Base-by-base conservation (phyloP, 2,888 invertebrate species). In the Drosophila setosimentum region DNA sequence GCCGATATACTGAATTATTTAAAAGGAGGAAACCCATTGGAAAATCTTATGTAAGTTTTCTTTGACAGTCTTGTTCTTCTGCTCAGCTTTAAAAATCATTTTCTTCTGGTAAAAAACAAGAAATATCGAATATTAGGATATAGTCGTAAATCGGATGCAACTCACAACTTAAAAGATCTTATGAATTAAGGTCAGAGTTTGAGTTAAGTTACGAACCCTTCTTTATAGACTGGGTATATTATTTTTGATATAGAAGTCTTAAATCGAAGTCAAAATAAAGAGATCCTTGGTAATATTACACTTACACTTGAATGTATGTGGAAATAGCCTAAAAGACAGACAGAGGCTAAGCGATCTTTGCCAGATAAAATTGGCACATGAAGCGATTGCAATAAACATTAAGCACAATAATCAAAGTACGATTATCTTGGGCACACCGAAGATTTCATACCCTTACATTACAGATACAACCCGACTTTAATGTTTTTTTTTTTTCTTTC, bases 341-440 rank as follows among this genome's bases (percentile, higher is more conserved):
- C 21, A 11, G 21, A 11, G 42, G 21, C 21, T 42, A 42, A 42
- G 42, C 42, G 42, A 42, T 42, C 40, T 40, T 40, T 40, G 40
- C 40, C 40, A 40, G 40, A n/a, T 40, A 40, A 40, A 40, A 40
- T 40, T 40, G 40, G 40, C 40, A 40, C 40, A n/a, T n/a, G 40
- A 40, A n/a, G 40, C 10, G 40, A 40, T 40, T n/a, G n/a, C 10
- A n/a, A 4, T 13, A 13, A 33, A 13, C 33, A 33, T 33, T 33
- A 33, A 33, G 0, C 33, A 33, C 35, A 35, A 18, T 21, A 21
- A 21, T 5, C 21, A 6, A 42, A 11, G 42, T 3, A 24, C 7
- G 7, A 45, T 7, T 16, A 16, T 21, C 45, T 16, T 3, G 16
- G 45, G 3, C 16, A 45, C 21, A 11, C 21, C 42, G 42, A 21